Evolutionary conservation across 2,113 vertebrate genomes (phyloP).

Genomic region (Micronisus gabar): DNA sequence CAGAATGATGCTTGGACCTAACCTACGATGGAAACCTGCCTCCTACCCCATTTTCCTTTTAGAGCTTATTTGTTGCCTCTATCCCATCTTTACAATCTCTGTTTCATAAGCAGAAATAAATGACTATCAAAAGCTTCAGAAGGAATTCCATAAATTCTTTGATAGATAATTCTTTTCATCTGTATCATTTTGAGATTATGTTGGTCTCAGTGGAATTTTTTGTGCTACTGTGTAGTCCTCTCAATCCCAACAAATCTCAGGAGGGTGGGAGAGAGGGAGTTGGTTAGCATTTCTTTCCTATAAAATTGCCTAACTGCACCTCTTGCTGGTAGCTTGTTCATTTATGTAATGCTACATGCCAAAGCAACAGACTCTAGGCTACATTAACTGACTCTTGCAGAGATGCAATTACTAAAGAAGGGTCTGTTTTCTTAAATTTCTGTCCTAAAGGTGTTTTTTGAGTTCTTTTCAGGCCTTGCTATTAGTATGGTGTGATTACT

Average conservation of each 20-base stretch:
- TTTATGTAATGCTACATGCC: not conserved
- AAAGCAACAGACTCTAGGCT: not conserved
- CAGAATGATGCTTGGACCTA: not conserved
- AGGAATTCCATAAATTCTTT: not conserved
- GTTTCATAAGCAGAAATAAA: not conserved
- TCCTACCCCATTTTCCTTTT: not conserved
- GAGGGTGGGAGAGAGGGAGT: not conserved
- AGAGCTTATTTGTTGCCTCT: not conserved
- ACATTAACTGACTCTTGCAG: not conserved
- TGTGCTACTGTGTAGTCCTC: not conserved
- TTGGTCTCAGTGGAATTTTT: not conserved
- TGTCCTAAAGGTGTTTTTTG: not conserved
- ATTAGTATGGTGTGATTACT: not conserved
- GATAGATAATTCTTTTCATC: not conserved
- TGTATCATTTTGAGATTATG: not conserved
- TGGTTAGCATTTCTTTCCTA: not conserved
- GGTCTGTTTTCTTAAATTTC: not conserved
- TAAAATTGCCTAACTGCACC: not conserved
- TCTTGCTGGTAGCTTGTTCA: not conserved
- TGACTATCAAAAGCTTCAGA: not conserved
- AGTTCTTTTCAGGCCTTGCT: not conserved
- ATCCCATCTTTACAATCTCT: not conserved
- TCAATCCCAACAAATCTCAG: not conserved
- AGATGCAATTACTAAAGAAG: not conserved
- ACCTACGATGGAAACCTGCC: not conserved